phyloP scores from a whole-genome alignment of 2,797 vertebrate genomes.

The Anabas testudineus region DNA sequence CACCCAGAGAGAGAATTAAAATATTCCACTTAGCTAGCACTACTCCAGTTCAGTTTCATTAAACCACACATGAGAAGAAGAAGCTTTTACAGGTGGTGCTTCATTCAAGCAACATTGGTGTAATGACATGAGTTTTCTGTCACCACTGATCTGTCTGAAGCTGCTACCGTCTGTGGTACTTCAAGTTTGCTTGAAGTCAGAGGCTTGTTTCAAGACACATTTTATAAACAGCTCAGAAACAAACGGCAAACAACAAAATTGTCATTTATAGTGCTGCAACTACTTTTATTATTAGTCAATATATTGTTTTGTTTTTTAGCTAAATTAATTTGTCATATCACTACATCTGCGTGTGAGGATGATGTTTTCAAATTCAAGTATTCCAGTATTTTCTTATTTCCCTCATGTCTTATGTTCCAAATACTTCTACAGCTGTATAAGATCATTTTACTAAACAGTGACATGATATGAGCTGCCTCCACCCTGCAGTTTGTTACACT shows the following conservation, averaged over 20 bases:
- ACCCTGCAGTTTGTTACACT: neutral
- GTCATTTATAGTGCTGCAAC: too few relatives aligned
- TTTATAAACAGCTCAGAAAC: neutral
- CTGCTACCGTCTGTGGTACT: neutral
- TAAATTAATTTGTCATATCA: too few relatives aligned
- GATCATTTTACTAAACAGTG: neutral
- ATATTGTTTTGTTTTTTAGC: too few relatives aligned
- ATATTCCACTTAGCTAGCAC: constrained; percentile 1
- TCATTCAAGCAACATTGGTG: constrained; percentile 1
- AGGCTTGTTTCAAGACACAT: neutral
- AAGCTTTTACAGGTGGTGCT: constrained; percentile 12
- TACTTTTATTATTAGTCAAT: too few relatives aligned
- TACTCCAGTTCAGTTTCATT: constrained; percentile 12
- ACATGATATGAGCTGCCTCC: neutral
- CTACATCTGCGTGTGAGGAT: too few relatives aligned
- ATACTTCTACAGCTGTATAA: too few relatives aligned
- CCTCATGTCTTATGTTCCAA: too few relatives aligned
- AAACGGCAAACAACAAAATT: neutral
- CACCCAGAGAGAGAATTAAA: neutral
- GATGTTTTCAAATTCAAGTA: too few relatives aligned
- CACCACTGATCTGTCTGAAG: constrained; percentile 4
- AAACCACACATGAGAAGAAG: neutral
- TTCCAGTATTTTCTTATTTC: too few relatives aligned
- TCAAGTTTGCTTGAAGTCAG: neutral
- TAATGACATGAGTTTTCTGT: constrained; percentile 16